Conservation (phyloP, 2,888 invertebrate species). For the Netelia melanura region DNA sequence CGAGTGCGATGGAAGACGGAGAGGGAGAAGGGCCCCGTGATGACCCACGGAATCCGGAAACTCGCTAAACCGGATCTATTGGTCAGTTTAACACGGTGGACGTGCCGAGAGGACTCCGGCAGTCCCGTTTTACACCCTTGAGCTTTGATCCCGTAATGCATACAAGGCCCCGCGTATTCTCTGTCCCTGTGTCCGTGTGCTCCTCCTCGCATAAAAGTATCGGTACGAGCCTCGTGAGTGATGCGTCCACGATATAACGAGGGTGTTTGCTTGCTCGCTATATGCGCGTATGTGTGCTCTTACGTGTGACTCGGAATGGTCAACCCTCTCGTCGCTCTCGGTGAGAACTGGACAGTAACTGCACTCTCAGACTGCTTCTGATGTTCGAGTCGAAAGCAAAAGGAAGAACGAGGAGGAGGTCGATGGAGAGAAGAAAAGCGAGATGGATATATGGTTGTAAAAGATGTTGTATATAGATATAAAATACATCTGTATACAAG, state of each 20-base stretch:
- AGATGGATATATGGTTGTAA: constrained; percentile 1
- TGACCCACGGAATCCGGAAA: constrained; percentile 85
- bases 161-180: not conserved
- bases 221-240: not conserved
- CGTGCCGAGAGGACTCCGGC: constrained; percentile 46
- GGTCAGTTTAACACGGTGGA: constrained; percentile 82
- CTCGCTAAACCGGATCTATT: constrained; percentile 85
- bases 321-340: constrained; percentile 65
- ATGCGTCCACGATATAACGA: constrained; percentile 18
- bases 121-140: constrained; percentile 64
- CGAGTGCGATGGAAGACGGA: constrained; percentile 33
- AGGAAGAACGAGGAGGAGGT: constrained; percentile 6
- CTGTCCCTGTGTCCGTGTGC: constrained; percentile 1
- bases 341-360: constrained; percentile 82
- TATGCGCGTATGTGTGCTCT: constrained; percentile 21
- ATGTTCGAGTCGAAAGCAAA: constrained; percentile 39
- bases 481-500: not conserved
- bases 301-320: constrained; percentile 26
- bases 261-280: not conserved
- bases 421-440: constrained; percentile 23
- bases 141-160: constrained; percentile 54
- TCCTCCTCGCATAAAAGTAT: not conserved
- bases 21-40: constrained; percentile 60
- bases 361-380: constrained; percentile 77
- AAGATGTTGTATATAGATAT: not conserved